Conservation (phyloP, 2,888 invertebrate genomes). For the Meteorus cinctellus region DNA sequence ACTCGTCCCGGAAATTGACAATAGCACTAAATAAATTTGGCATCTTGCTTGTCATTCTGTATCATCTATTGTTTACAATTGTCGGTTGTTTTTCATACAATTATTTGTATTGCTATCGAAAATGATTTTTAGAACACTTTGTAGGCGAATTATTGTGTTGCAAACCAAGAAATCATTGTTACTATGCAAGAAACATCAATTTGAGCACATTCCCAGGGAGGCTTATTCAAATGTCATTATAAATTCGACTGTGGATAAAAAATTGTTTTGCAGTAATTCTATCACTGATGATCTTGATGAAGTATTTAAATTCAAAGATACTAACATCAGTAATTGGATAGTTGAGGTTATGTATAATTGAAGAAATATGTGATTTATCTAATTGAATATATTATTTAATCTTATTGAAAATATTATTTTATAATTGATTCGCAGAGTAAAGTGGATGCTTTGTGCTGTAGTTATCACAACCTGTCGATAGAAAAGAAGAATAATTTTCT, state of each 20-base stretch:
- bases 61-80: background rate
- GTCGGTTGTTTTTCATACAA: background rate
- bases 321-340: conserved; percentile 70
- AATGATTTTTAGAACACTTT: conserved; percentile 26
- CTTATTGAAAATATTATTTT: conserved; percentile 7
- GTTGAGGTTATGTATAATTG: conserved; percentile 65
- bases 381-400: background rate
- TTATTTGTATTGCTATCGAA: background rate
- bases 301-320: conserved; percentile 66
- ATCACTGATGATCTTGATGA: conserved; percentile 61
- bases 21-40: background rate
- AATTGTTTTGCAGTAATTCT: conserved; percentile 2
- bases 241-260: background rate
- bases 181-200: conserved; percentile 19
- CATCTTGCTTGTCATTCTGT: background rate
- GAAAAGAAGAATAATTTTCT: conserved; percentile 70
- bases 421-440: conserved; percentile 66
- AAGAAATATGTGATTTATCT: conserved; percentile 7
- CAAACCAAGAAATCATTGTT: conserved; percentile 20
- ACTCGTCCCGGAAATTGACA: background rate
- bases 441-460: conserved; percentile 67
- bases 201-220: conserved; percentile 15
- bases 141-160: background rate
- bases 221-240: conserved; percentile 14
- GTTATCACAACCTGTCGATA: conserved; percentile 64